Percentiles rank a stretch among this genome's conserved stretches.
Conservation (phyloP, 2,113 vertebrate genomes). For the Lota lota region DNA sequence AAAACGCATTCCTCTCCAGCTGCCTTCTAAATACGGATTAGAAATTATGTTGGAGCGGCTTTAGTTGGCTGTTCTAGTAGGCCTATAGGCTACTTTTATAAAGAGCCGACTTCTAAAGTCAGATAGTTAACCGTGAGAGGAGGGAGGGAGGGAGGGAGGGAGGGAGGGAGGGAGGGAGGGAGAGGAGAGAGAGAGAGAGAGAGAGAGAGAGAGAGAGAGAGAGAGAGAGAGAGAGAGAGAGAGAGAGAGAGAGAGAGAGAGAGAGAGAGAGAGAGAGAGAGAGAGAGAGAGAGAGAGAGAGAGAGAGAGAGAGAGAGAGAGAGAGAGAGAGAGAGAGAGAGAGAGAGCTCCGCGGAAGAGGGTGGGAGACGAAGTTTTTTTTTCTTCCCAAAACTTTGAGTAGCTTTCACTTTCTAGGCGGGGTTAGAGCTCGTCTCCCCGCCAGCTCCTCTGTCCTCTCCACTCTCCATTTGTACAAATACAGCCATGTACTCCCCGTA, state of each 20-base stretch:
- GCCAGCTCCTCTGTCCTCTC: slow-evolving; percentile 62
- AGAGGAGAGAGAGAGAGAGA: neutral
- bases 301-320: neutral
- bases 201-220: neutral
- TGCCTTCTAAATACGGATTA: no score
- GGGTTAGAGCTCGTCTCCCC: slow-evolving; percentile 76
- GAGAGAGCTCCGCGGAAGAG: slow-evolving; percentile 22
- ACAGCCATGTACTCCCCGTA: slow-evolving; percentile 81
- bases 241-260: no score
- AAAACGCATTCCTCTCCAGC: no score
- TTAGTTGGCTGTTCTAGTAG: no score
- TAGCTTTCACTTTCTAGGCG: slow-evolving; percentile 81
- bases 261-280: neutral
- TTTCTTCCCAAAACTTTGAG: slow-evolving; percentile 67
- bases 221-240: neutral
- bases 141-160: neutral
- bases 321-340: neutral
- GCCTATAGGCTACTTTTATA: neutral
- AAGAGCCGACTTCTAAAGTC: neutral
- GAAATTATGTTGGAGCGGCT: no score
- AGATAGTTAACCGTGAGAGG: no score
- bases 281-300: neutral
- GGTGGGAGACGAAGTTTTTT: slow-evolving; percentile 62
- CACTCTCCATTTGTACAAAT: slow-evolving; percentile 34
- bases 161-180: neutral